phyloP scores from a whole-genome alignment of 2,888 invertebrate genomes.

The Polylopha cassiicola region DNA sequence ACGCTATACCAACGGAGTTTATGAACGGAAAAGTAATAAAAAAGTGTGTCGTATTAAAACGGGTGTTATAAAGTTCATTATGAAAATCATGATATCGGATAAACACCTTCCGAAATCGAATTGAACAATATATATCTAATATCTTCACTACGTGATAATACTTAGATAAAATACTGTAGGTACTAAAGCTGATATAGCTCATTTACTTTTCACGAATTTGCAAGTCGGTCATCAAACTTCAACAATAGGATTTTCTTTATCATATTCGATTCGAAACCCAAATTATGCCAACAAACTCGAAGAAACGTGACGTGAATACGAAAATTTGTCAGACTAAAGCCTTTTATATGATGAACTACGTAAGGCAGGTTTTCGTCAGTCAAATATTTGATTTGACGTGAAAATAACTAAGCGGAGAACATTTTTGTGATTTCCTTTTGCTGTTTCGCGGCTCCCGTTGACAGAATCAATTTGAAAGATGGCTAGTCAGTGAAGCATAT shows the following conservation, averaged over 20 bases:
- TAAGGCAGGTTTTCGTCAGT: constrained; percentile 14
- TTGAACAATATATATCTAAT: too few relatives aligned
- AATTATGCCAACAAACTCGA: constrained; percentile 34
- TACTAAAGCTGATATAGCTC: too few relatives aligned
- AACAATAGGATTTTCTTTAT: constrained; percentile 43
- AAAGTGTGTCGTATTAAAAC: too few relatives aligned
- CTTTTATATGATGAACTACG: constrained; percentile 24
- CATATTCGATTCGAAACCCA: constrained; percentile 36
- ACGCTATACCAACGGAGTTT: too few relatives aligned
- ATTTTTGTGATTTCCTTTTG: constrained; percentile 9
- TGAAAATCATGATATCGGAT: too few relatives aligned
- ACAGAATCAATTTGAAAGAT: constrained; percentile 10
- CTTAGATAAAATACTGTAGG: too few relatives aligned
- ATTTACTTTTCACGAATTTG: constrained; percentile 30
- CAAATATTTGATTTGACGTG: constrained; percentile 17
- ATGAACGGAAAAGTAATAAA: too few relatives aligned
- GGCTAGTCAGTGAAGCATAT: constrained; percentile 4
- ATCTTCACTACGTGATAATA: too few relatives aligned
- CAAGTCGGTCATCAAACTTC: constrained; percentile 34
- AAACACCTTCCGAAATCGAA: too few relatives aligned
- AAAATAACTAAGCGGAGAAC: constrained; percentile 4
- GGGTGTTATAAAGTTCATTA: too few relatives aligned
- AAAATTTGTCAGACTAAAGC: constrained; percentile 20
- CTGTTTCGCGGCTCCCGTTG: background rate
- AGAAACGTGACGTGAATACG: constrained; percentile 42